phyloP scores from a whole-genome alignment of 1,140 invertebrate species.

The Eriocheir sinensis region DNA sequence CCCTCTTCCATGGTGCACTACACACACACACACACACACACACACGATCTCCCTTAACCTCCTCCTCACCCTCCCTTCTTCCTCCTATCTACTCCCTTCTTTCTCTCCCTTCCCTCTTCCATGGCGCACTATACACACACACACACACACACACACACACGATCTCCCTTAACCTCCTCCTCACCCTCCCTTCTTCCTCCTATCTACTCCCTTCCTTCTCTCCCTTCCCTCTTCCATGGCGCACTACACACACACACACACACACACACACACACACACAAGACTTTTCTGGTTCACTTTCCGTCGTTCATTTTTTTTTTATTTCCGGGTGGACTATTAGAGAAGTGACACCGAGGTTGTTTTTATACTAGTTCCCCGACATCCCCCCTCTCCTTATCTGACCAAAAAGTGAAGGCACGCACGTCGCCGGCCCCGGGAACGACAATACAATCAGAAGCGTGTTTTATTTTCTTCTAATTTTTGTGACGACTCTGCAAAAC shows the following conservation, averaged over 20 bases:
- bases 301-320: neutral
- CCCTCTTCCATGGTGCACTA: neutral
- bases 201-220: too few species aligned
- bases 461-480: neutral
- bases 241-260: too few species aligned
- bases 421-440: neutral
- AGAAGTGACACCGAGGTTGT: neutral
- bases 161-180: too few species aligned
- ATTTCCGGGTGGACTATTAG: neutral
- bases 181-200: too few species aligned
- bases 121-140: too few species aligned
- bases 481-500: constrained; percentile 3
- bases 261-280: too few species aligned
- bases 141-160: too few species aligned
- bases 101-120: neutral
- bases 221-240: too few species aligned
- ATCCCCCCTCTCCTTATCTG: neutral
- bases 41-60: neutral
- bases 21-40: neutral
- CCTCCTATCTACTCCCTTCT: neutral
- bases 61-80: too few species aligned
- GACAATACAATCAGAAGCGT: neutral
- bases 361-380: neutral
- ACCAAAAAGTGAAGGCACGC: neutral
- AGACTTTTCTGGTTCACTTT: too few species aligned